These are phyloP conservation scores for Tetragnatha montana DNA, from an alignment of 2,888 invertebrate genomes.

Conservation along the genomic window DNA sequence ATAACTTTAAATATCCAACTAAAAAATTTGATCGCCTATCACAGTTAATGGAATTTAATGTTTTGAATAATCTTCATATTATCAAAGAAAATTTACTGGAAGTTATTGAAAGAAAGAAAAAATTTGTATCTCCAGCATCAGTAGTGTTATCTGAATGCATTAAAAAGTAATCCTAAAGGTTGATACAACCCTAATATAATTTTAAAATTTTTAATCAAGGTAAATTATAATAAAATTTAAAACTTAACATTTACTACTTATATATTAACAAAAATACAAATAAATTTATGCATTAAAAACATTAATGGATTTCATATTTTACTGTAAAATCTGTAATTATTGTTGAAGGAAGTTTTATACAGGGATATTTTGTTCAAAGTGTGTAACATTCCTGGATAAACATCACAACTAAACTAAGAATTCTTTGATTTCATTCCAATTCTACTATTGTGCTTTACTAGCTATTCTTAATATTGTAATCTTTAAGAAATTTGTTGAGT, in stretches of 20 bases:
- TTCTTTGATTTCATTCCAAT: too few relatives aligned
- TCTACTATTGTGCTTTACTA: too few relatives aligned
- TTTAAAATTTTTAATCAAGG: not conserved
- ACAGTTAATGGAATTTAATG: conserved; percentile 77
- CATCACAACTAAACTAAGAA: too few relatives aligned
- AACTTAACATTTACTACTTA: not conserved
- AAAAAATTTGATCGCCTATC: conserved; percentile 76
- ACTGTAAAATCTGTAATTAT: too few relatives aligned
- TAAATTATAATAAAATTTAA: not conserved
- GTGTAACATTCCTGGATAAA: too few relatives aligned
- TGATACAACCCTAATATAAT: not conserved
- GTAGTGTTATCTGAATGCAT: conserved; percentile 19
- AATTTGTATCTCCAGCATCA: conserved; percentile 23
- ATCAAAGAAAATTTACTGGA: conserved; percentile 75
- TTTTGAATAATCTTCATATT: conserved; percentile 75
- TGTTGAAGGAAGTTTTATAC: too few relatives aligned
- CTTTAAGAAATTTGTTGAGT: too few relatives aligned
- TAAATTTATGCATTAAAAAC: not conserved
- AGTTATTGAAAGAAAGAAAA: conserved; percentile 72
- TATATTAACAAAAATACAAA: not conserved
- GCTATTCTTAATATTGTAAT: too few relatives aligned
- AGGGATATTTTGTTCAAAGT: too few relatives aligned
- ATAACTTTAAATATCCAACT: conserved; percentile 77
- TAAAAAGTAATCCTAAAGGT: not conserved
- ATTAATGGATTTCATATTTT: too few relatives aligned